Conservation (phyloP, 2,888 invertebrate species). For the Boloria euphrosyne region DNA sequence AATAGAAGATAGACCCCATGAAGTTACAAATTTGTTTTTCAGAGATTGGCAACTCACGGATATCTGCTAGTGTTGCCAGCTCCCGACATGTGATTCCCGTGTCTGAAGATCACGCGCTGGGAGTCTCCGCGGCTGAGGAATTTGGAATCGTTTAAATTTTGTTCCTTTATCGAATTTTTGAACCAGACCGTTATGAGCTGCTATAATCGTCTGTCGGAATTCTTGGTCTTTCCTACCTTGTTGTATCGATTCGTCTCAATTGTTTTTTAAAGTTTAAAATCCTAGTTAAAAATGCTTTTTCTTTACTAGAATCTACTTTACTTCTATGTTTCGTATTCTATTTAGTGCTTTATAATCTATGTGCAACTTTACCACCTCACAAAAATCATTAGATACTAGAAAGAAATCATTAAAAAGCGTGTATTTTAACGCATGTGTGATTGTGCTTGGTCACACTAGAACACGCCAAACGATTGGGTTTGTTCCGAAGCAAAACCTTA, state of each 20-base stretch:
- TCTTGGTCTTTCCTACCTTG: conserved; percentile 17
- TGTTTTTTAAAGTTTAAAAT: background rate
- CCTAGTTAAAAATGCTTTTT: conserved; percentile 1
- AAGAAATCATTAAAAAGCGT: conserved; percentile 44
- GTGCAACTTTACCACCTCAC: conserved; percentile 30
- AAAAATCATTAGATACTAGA: conserved; percentile 23
- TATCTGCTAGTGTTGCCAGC: conserved; percentile 85
- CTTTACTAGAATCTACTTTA: conserved; percentile 24
- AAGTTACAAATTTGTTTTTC: conserved; percentile 37
- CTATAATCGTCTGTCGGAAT: conserved; percentile 4
- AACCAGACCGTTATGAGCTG: conserved; percentile 21
- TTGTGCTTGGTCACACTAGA: conserved; percentile 53
- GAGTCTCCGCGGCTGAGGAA: conserved; percentile 86
- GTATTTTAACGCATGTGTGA: conserved; percentile 51
- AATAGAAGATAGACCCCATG: conserved; percentile 36
- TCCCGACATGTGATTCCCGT: conserved; percentile 87
- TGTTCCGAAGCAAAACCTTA: conserved; percentile 56
- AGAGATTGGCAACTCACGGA: conserved; percentile 80
- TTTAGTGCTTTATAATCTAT: conserved; percentile 35
- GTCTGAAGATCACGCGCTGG: conserved; percentile 88
- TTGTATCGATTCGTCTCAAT: conserved; percentile 4
- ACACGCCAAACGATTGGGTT: conserved; percentile 44
- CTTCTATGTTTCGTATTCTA: conserved; percentile 29
- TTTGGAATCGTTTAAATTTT: conserved; percentile 46
- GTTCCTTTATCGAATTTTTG: conserved; percentile 31